Evolutionary conservation across 1,140 invertebrate genomes (phyloP), one percentile per base, ranked within the genome.

Genomic region (Dreissena rostriformis): DNA sequence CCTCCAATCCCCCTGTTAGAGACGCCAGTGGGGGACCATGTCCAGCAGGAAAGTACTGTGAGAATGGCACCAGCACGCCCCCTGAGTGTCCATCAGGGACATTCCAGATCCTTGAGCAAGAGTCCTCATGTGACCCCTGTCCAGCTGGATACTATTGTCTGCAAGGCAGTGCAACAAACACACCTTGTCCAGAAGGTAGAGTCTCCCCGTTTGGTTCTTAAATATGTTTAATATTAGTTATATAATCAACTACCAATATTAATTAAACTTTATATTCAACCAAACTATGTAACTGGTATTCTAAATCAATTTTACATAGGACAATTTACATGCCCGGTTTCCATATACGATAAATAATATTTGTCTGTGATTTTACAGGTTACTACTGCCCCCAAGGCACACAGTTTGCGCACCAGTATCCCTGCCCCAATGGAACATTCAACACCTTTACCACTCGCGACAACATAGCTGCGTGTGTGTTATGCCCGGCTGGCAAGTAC

Each of bases 371-470:
- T 8, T 73, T 88, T 90, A 53, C 78, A 92, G 91, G 92, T 65
- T 76, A 91, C 79, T 92, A 88, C 63, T 92, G 92, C 82, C 90
- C 88, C 82, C 57, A 57, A 49, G 88, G 86, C 7, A 92, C 91
- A 65, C 87, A 90, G 77, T 92, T 92, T 86, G 86, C 88, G 49
- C 76, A 66, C n/a, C 92, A 92, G 86, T 92, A 88, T 77, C 90
- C 90, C 14, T 92, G 92, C 82, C 75, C 85, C 61, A 91, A 92
- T 85, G 92, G 92, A 55, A 92, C 92, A 14, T 92, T 88, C 81
- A 92, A 92, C 84, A 90, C 89, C 51, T 79, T 79, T 15, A 91
- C 90, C 0, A 78, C 84, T n/a, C 82, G 86, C 19, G 70, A 86
- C 22, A 87, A 86, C 75, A 72, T 86, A 52, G 86, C 74, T 2